phyloP scores from a whole-genome alignment of 2,113 vertebrate genomes.

The Thymallus thymallus region DNA sequence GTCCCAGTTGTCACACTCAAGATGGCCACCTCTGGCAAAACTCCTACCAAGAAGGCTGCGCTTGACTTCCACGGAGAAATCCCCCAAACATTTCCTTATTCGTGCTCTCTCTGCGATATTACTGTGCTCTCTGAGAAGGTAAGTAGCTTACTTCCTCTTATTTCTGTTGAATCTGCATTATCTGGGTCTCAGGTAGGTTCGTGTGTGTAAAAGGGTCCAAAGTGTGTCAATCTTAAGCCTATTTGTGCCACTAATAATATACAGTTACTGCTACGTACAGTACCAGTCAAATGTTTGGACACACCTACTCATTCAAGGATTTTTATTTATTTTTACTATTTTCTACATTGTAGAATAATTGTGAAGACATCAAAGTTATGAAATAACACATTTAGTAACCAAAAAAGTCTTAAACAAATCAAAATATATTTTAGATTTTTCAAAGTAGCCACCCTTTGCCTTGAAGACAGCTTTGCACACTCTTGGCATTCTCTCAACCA shows the following conservation, averaged over 20 bases:
- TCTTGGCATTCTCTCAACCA: too few species aligned
- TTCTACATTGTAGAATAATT: too few species aligned
- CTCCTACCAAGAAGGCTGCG: constrained; percentile 51
- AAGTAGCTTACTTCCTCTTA: constrained; percentile 44
- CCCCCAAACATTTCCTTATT: constrained; percentile 57
- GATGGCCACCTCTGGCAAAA: background rate
- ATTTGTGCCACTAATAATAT: background rate
- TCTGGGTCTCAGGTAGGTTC: constrained; percentile 17
- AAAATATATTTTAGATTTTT: too few species aligned
- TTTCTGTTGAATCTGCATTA: background rate
- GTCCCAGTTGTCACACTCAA: background rate
- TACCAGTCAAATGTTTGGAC: too few species aligned
- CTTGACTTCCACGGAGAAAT: constrained; percentile 64
- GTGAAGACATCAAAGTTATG: too few species aligned
- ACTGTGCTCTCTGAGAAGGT: constrained; percentile 66
- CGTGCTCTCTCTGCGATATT: constrained; percentile 68
- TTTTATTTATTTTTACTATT: too few species aligned
- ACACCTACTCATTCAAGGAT: too few species aligned
- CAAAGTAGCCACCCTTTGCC: too few species aligned
- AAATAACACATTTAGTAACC: too few species aligned
- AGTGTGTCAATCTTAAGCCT: background rate
- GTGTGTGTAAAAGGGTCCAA: background rate
- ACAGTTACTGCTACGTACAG: background rate
- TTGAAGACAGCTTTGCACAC: too few species aligned
- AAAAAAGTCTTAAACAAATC: too few species aligned